Evolutionary conservation across 1,140 invertebrate species (phyloP).

Genomic region (Listronotus bonariensis): DNA sequence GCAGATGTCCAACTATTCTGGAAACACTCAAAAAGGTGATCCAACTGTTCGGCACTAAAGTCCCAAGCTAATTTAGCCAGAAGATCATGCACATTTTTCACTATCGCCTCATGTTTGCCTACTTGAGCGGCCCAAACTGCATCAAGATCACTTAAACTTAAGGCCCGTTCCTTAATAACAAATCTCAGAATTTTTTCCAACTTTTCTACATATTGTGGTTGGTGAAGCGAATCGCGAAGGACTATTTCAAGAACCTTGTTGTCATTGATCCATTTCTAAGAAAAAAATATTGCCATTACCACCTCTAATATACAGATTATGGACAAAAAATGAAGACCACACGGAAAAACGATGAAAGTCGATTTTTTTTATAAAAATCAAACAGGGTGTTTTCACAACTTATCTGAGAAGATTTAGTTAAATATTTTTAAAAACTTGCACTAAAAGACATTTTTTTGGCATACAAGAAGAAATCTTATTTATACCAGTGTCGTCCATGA

Average conservation of each 20-base stretch:
- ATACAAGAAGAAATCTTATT: too few species aligned
- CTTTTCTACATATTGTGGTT: constrained; percentile 97
- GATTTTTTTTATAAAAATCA: too few species aligned
- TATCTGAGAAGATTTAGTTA: too few species aligned
- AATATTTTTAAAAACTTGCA: too few species aligned
- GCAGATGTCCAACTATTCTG: constrained; percentile 93
- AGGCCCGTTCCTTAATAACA: constrained; percentile 92
- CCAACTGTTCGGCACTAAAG: constrained; percentile 95
- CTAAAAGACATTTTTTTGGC: too few species aligned
- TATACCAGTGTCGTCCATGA: too few species aligned
- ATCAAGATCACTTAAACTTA: constrained; percentile 90
- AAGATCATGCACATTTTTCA: constrained; percentile 96
- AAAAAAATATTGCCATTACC: constrained; percentile 24
- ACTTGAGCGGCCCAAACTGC: constrained; percentile 95
- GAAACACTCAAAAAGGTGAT: constrained; percentile 97
- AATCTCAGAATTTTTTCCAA: constrained; percentile 96
- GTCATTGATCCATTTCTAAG: constrained; percentile 94
- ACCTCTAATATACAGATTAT: too few species aligned
- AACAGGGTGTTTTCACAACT: too few species aligned
- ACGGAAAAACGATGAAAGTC: too few species aligned
- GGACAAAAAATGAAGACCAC: too few species aligned
- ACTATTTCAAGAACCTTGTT: constrained; percentile 96
- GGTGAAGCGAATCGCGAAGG: constrained; percentile 92
- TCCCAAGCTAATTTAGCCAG: constrained; percentile 97
- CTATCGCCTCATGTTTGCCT: constrained; percentile 94